phyloP scores from a whole-genome alignment of 1,140 invertebrate species.

The Orchestia grillus region DNA sequence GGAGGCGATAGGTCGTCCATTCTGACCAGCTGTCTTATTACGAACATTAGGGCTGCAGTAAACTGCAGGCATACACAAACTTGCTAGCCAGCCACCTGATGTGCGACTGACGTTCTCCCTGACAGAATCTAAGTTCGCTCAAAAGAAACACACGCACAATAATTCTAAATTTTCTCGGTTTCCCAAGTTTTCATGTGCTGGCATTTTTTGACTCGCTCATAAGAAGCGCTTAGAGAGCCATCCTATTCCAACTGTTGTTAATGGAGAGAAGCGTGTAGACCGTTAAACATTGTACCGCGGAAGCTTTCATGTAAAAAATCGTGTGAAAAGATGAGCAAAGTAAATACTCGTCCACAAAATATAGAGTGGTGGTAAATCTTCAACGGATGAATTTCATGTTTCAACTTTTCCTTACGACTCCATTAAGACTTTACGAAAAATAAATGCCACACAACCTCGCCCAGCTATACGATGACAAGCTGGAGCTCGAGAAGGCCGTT shows the following conservation, averaged over 20 bases:
- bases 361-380: neutral
- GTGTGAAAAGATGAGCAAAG: too few species aligned
- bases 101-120: neutral
- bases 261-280: too few species aligned
- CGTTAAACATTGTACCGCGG: too few species aligned
- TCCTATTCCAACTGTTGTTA: too few species aligned
- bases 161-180: too few species aligned
- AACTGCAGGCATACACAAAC: neutral
- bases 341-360: too few species aligned
- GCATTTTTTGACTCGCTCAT: too few species aligned
- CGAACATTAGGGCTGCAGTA: constrained; percentile 19
- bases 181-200: too few species aligned
- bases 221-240: too few species aligned
- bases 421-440: neutral
- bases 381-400: neutral
- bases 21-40: constrained; percentile 51
- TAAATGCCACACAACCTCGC: neutral
- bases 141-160: neutral
- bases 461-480: neutral
- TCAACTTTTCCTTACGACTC: neutral
- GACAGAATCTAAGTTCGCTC: neutral
- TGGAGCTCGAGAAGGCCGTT: neutral
- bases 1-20: constrained; percentile 50
- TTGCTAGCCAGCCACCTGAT: constrained; percentile 22
- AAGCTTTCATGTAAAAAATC: too few species aligned